These are phyloP conservation scores for Gallinago undulata DNA, from an alignment of 2,113 vertebrate genomes.

Conservation along the genomic window DNA sequence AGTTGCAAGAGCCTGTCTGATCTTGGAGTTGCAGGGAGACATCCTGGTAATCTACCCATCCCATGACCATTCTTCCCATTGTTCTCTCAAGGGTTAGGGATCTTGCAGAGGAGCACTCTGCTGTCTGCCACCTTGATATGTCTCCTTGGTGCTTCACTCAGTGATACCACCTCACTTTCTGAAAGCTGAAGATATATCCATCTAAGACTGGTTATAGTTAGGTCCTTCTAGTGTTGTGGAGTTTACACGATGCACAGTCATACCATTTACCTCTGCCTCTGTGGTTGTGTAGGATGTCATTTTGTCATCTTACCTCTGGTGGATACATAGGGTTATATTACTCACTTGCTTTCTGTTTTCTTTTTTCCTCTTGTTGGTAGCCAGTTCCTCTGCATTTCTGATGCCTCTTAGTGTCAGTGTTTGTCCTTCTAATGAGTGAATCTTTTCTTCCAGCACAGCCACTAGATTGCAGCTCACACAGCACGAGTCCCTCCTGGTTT, in stretches of 20 bases:
- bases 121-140: background rate
- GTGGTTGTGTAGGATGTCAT: background rate
- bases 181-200: background rate
- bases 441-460: background rate
- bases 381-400: background rate
- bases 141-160: background rate
- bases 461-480: background rate
- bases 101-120: background rate
- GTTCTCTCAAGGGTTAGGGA: background rate
- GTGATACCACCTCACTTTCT: background rate
- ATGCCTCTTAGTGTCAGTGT: background rate
- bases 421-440: background rate
- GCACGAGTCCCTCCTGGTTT: background rate
- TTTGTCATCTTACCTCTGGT: background rate
- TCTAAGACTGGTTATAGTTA: background rate
- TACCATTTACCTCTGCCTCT: background rate
- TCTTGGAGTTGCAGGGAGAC: background rate
- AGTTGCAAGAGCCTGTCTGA: background rate
- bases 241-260: background rate
- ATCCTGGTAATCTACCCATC: background rate
- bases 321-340: background rate
- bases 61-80: background rate
- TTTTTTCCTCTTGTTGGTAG: background rate
- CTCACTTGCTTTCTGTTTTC: background rate
- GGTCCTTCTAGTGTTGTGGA: background rate